Evolutionary conservation across 2,888 invertebrate species (phyloP).

Genomic region (Allygus modestus): DNA sequence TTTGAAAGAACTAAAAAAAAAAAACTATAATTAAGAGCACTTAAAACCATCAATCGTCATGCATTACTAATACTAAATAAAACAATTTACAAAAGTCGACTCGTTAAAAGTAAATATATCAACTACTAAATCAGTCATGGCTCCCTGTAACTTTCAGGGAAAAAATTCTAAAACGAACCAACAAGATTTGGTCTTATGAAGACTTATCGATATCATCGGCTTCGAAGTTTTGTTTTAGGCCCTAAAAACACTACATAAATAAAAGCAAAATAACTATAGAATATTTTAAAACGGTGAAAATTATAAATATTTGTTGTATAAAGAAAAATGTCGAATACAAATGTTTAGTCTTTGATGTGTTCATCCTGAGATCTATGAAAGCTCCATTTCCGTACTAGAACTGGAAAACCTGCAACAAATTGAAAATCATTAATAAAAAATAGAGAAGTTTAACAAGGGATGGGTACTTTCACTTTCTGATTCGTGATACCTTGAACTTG

Average conservation of each 20-base stretch:
- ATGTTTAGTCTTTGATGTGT: background rate
- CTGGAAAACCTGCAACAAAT: conserved; percentile 21
- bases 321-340: background rate
- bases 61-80: background rate
- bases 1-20: no score
- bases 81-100: background rate
- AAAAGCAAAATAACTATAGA: background rate
- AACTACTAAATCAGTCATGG: background rate
- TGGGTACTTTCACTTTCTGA: no score
- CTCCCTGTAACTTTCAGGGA: background rate
- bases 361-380: background rate
- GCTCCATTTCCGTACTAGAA: conserved; percentile 6
- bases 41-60: background rate
- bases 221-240: background rate
- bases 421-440: background rate
- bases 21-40: background rate
- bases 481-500: no score
- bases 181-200: background rate
- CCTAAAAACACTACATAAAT: no score
- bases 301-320: background rate
- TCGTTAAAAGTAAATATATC: background rate
- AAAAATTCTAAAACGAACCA: conserved; percentile 9
- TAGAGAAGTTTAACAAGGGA: background rate
- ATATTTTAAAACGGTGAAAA: no score
- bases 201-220: background rate